Evolutionary conservation across 64 coral and sea anemone genomes (phyloP).

Genomic region (Porites lutea): DNA sequence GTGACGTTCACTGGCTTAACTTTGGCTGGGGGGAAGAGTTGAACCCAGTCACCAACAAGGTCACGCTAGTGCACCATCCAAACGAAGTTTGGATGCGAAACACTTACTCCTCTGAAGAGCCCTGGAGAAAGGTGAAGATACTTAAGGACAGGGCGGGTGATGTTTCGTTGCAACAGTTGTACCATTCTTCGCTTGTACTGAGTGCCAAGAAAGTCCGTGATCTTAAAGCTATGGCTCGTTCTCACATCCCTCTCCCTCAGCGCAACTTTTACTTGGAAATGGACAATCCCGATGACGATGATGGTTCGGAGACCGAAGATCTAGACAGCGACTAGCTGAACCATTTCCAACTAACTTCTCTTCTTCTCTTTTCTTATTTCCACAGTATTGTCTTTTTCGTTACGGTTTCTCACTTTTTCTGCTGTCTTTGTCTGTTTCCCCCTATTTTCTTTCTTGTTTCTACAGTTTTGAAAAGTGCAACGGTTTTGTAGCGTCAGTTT

Average conservation of each 20-base stretch:
- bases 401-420: too few species aligned
- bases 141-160: background rate
- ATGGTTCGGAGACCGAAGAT: conserved; percentile 15
- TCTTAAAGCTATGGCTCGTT: background rate
- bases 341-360: background rate
- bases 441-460: too few species aligned
- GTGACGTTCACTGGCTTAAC: conserved; percentile 50
- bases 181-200: background rate
- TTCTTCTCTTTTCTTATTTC: background rate
- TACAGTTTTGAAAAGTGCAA: too few species aligned
- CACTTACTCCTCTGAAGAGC: background rate
- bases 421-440: too few species aligned
- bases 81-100: background rate
- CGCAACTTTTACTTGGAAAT: conserved; percentile 18
- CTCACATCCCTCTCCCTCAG: background rate
- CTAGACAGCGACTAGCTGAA: background rate
- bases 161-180: background rate
- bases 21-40: conserved; percentile 3
- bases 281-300: background rate
- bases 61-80: background rate
- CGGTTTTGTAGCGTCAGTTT: too few species aligned
- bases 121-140: background rate
- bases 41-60: background rate
- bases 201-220: background rate
- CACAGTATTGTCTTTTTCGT: background rate